Conservation (phyloP, 2,888 invertebrate species). For the Drosophila macrospina region DNA sequence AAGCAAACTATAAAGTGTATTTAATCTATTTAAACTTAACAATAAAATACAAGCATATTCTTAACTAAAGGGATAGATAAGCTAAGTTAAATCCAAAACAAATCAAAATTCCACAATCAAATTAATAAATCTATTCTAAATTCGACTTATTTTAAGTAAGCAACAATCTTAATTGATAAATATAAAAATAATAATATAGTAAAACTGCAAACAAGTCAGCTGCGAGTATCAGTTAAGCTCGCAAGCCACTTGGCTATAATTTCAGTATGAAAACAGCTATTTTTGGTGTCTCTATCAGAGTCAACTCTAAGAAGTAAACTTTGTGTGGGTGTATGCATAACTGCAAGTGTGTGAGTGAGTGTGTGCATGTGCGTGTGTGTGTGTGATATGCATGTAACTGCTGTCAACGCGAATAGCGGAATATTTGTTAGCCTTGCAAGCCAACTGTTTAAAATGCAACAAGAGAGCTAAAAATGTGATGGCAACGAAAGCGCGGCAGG, state of each 20-base stretch:
- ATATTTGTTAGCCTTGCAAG: slow-evolving; percentile 35
- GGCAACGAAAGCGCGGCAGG: too few relatives aligned
- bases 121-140: too few relatives aligned
- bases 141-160: too few relatives aligned
- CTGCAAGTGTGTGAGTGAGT: background rate
- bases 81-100: too few relatives aligned
- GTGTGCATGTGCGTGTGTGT: slow-evolving; percentile 21
- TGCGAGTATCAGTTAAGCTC: background rate
- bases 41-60: too few relatives aligned
- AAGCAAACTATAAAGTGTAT: too few relatives aligned
- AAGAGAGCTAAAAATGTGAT: slow-evolving; percentile 42
- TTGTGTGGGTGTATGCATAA: background rate
- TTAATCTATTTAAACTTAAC: too few relatives aligned
- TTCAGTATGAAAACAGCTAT: background rate
- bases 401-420: slow-evolving; percentile 72
- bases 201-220: background rate
- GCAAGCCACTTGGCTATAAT: background rate
- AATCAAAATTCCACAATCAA: too few relatives aligned
- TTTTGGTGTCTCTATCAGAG: background rate
- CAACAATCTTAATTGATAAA: too few relatives aligned
- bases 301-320: background rate
- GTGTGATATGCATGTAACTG: slow-evolving; percentile 66
- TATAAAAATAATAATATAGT: too few relatives aligned
- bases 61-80: too few relatives aligned
- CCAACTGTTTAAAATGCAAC: slow-evolving; percentile 76